Base-by-base conservation (phyloP, 2,797 vertebrate species). In the Sebastes goodei region DNA sequence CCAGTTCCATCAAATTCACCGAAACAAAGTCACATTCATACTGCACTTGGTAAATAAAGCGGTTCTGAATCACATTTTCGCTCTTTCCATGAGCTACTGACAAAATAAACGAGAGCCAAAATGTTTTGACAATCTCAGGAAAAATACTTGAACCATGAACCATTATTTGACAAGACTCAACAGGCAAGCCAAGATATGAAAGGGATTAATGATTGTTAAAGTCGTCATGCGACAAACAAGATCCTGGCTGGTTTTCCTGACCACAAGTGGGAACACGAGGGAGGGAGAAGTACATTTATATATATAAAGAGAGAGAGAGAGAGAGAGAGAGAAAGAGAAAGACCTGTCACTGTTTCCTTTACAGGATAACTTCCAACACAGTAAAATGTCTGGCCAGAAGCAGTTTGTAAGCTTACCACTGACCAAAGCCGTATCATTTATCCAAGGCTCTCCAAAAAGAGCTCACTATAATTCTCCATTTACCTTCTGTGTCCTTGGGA, bases 321-420 rank as follows among this genome's bases (percentile, higher is more conserved):
- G 33, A 35, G 10, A 35, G 35, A 35, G 35, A 38, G 35, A 12
- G 35, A 14, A 3, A 64, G 21, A 57, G 59, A 65, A 20, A 76
- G 20, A 27, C 21, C 32, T 53, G 53, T 66, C 57, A 71, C 38
- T 35, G 5, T 59, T 88, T 88, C 72, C 72, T 78, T 55, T 7
- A 33, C 53, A 81, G 65, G 52, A 75, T n/a, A 49, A 80, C 80
- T 71, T 82, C 82, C 60, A 80, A 62, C 60, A 35, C 78, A 80
- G 76, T 82, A 76, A 87, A 88, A 72, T 2, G 35, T 83, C 84
- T 82, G 55, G 49, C 71, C 78, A 81, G 72, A 85, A 61, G 66
- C 61, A 61, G 59, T 78, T 72, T 81, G 30, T 38, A 53, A 69
- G 73, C 68, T 73, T 52, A 86, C 73, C 70, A 23, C 84, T 32